Conservation (phyloP, 2,113 vertebrate species). For the Coryphaenoides rupestris region DNA sequence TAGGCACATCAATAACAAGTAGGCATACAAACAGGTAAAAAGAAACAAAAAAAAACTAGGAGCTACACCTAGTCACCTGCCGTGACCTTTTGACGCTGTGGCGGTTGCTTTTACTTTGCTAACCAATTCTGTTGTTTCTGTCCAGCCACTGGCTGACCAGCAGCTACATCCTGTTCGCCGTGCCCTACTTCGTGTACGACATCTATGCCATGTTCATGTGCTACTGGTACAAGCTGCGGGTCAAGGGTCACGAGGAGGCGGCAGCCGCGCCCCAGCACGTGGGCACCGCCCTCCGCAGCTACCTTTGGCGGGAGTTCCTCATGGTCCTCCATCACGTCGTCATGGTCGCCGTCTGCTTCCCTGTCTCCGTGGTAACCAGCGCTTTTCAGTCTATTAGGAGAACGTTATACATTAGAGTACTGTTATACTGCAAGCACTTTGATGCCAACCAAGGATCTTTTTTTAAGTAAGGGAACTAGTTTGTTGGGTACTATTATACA, state of each 20-base stretch:
- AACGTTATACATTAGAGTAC: too few species aligned
- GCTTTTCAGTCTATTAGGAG: too few species aligned
- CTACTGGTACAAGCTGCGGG: slow-evolving; percentile 85
- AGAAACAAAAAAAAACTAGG: too few species aligned
- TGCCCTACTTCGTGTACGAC: slow-evolving; percentile 90
- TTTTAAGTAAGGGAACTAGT: too few species aligned
- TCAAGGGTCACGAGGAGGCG: slow-evolving; percentile 82
- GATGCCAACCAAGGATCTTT: too few species aligned
- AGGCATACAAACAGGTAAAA: too few species aligned
- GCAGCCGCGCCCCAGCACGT: slow-evolving; percentile 50
- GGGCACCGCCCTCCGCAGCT: slow-evolving; percentile 70
- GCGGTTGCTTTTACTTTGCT: not conserved
- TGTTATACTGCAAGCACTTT: too few species aligned
- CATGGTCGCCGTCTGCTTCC: slow-evolving; percentile 91
- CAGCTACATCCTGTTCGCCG: slow-evolving; percentile 84
- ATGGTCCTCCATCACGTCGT: slow-evolving; percentile 89
- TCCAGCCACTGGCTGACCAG: slow-evolving; percentile 86
- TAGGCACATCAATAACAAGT: too few species aligned
- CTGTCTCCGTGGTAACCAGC: slow-evolving; percentile 85
- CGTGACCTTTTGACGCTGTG: too few species aligned
- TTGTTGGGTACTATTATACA: too few species aligned
- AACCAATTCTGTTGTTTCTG: slow-evolving; percentile 1
- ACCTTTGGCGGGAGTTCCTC: slow-evolving; percentile 85
- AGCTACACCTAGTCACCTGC: too few species aligned
- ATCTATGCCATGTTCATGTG: slow-evolving; percentile 94